These are phyloP conservation scores for Phylloscopus whistleri DNA, from an alignment of 2,113 vertebrate genomes.

Conservation along the genomic window DNA sequence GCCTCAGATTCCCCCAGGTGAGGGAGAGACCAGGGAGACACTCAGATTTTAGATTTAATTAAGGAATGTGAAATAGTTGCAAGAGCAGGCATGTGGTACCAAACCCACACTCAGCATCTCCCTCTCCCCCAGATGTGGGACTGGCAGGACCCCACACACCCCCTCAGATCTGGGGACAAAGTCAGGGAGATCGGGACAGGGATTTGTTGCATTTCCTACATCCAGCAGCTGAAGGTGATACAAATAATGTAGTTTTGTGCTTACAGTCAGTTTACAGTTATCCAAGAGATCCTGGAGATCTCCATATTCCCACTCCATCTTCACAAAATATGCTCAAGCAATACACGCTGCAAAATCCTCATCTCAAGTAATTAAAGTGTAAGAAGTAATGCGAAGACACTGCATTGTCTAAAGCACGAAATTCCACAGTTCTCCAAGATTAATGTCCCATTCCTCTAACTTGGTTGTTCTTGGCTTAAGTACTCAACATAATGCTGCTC, in stretches of 20 bases:
- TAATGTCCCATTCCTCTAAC: constrained; percentile 44
- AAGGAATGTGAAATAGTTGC: not conserved
- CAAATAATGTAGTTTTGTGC: not conserved
- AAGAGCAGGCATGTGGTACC: not conserved
- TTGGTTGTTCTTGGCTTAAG: constrained; percentile 64
- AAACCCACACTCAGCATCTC: not conserved
- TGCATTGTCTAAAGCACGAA: constrained; percentile 12
- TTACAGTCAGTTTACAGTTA: not conserved
- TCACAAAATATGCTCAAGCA: not conserved
- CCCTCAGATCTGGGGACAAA: not conserved
- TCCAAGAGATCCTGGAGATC: not conserved
- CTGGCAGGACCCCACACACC: not conserved
- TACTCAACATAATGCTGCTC: constrained; percentile 57
- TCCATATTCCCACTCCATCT: not conserved
- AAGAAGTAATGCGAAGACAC: not conserved
- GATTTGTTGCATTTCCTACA: not conserved
- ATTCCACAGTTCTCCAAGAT: constrained; percentile 50
- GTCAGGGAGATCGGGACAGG: not conserved
- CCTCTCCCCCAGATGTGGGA: fast-evolving
- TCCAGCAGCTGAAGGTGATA: not conserved
- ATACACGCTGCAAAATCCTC: not conserved
- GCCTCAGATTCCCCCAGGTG: not conserved
- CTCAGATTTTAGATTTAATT: not conserved
- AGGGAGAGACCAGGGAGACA: not conserved
- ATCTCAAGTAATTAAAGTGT: constrained; percentile 25